A percentile compares a stretch with the other conserved stretches of the same genome.
Conservation (phyloP, 2,797 vertebrate species). For the Peromyscus attwateri region DNA sequence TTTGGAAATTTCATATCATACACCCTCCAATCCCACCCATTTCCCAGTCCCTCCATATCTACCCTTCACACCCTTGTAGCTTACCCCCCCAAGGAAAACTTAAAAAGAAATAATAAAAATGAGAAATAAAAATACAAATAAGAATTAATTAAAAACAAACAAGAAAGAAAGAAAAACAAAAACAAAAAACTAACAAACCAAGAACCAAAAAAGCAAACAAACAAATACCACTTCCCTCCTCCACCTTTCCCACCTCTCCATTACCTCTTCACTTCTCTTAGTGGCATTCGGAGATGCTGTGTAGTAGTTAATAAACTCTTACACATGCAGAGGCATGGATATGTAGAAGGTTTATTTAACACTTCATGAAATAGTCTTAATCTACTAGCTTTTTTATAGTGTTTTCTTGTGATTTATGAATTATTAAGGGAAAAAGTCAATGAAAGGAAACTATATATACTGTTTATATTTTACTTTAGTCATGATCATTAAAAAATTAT, state of each 20-base stretch:
- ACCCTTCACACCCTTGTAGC: not conserved
- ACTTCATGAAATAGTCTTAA: slow-evolving; percentile 24
- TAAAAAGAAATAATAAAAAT: not conserved
- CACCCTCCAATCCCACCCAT: not conserved
- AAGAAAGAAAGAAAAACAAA: not conserved
- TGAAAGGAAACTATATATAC: not conserved
- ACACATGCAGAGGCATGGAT: not conserved
- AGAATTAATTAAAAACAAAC: not conserved
- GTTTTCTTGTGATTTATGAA: slow-evolving; percentile 13
- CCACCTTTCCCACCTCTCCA: not conserved
- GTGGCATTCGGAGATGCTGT: not conserved
- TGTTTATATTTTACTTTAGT: slow-evolving; percentile 50
- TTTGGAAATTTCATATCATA: not conserved
- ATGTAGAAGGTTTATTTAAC: not conserved
- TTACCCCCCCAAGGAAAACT: not conserved
- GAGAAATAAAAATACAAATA: not conserved
- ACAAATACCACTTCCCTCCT: not conserved
- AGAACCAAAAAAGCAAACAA: not conserved
- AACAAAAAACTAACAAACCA: not conserved
- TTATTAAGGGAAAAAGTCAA: slow-evolving; percentile 35
- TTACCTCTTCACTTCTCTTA: not conserved
- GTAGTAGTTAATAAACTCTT: not conserved
- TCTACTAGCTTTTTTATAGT: not conserved
- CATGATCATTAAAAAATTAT: slow-evolving; percentile 3
- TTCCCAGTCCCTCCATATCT: not conserved